Percentiles rank a stretch among this genome's conserved stretches.
These are phyloP conservation scores for Bibio marci DNA, from an alignment of 2,888 invertebrate species.

Conservation along the genomic window DNA sequence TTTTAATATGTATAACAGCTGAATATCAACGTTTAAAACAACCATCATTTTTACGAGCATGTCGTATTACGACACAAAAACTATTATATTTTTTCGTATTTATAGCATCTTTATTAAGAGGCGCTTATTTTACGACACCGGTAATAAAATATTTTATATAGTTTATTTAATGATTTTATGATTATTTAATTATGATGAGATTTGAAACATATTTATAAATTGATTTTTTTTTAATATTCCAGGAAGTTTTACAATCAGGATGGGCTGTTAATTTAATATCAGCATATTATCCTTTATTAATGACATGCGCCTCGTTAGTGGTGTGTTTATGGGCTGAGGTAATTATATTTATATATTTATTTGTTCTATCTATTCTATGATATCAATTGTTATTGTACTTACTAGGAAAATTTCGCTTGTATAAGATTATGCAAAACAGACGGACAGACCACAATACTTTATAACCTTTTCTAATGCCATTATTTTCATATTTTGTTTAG, in stretches of 20 bases:
- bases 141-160: slow-evolving; percentile 36
- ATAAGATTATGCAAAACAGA: too few species aligned
- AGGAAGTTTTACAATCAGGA: slow-evolving; percentile 64
- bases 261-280: slow-evolving; percentile 78
- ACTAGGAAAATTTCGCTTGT: too few species aligned
- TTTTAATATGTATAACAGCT: slow-evolving; percentile 64
- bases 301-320: slow-evolving; percentile 77
- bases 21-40: slow-evolving; percentile 73
- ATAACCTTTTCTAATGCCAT: too few species aligned
- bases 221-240: slow-evolving; percentile 16
- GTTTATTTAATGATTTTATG: too few species aligned
- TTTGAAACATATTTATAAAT: not conserved
- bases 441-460: too few species aligned
- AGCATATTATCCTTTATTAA: slow-evolving; percentile 75
- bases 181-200: slow-evolving; percentile 1
- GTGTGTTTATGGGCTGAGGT: slow-evolving; percentile 94
- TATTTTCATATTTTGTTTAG: too few species aligned
- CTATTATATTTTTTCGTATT: slow-evolving; percentile 74
- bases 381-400: too few species aligned
- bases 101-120: slow-evolving; percentile 66
- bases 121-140: slow-evolving; percentile 79
- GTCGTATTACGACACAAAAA: slow-evolving; percentile 79
- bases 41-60: slow-evolving; percentile 63
- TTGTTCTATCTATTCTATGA: too few species aligned
- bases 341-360: slow-evolving; percentile 24